Conservation (phyloP, 1,140 invertebrate genomes). For the Drosophila mojavensis region DNA sequence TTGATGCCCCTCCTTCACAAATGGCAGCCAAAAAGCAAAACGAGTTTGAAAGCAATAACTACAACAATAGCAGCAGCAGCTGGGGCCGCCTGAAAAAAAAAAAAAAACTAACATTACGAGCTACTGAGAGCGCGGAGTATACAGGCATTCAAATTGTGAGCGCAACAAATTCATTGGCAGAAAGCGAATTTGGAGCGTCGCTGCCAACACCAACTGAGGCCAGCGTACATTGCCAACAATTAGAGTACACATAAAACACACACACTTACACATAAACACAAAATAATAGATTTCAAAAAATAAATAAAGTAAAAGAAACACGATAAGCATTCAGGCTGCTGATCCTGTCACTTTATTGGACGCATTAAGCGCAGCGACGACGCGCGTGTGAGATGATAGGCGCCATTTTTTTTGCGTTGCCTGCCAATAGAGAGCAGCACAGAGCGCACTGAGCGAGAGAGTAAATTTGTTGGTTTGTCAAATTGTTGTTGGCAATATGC, state of each 20-base stretch:
- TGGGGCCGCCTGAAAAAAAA: conserved; percentile 20
- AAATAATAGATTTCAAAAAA: background rate
- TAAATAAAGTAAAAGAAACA: background rate
- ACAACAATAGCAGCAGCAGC: conserved; percentile 22
- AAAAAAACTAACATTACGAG: conserved; percentile 21
- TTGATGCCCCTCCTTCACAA: background rate
- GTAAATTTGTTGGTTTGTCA: conserved; percentile 24
- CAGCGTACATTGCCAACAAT: conserved; percentile 31
- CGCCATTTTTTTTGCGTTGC: conserved; percentile 65
- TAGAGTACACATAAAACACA: conserved; percentile 1
- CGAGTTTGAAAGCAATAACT: conserved; percentile 43
- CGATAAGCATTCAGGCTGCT: conserved; percentile 13
- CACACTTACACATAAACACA: background rate
- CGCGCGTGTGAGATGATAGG: conserved; percentile 57
- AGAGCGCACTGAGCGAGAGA: conserved; percentile 20
- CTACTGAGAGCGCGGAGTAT: conserved; percentile 14
- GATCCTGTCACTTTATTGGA: conserved; percentile 34
- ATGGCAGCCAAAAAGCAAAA: conserved; percentile 38
- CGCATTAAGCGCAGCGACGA: conserved; percentile 17
- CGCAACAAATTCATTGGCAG: conserved; percentile 15
- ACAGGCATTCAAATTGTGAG: conserved; percentile 42
- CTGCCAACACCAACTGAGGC: background rate
- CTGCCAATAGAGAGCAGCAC: conserved; percentile 37
- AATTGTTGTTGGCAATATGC: conserved; percentile 10
- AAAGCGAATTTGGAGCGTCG: conserved; percentile 18